Evolutionary conservation across 1,140 invertebrate genomes (phyloP).

Genomic region (Pentalonia nigronervosa): DNA sequence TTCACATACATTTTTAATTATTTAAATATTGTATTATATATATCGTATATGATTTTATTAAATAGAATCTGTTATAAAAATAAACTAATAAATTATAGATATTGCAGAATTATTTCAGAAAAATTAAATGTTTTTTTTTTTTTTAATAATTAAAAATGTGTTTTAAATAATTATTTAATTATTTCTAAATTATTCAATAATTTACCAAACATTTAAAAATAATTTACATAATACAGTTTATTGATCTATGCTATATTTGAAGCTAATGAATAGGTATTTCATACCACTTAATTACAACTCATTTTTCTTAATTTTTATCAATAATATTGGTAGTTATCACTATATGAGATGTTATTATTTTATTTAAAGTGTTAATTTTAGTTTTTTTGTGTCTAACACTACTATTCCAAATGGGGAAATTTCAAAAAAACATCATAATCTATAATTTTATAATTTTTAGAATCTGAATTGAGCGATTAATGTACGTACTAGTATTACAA

Average conservation of each 20-base stretch:
- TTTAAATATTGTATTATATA: not conserved
- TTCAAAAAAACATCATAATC: not conserved
- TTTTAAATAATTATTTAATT: not conserved
- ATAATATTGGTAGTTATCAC: too few relatives aligned
- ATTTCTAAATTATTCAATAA: not conserved
- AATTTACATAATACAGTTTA: not conserved
- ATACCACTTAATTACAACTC: not conserved
- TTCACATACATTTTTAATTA: not conserved
- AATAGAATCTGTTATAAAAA: not conserved
- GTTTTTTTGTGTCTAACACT: too few relatives aligned
- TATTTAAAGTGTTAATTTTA: too few relatives aligned
- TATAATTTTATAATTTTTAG: not conserved
- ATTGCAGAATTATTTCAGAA: not conserved
- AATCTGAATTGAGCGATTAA: too few relatives aligned
- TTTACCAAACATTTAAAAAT: not conserved
- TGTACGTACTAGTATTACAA: not conserved
- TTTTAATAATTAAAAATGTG: not conserved
- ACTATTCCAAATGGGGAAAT: too few relatives aligned
- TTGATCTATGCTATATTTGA: not conserved
- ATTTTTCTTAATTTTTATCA: not conserved
- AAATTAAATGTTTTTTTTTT: not conserved
- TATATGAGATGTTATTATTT: too few relatives aligned
- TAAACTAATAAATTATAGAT: not conserved
- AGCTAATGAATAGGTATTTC: not conserved
- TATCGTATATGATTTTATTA: not conserved